Evolutionary conservation across 2,888 invertebrate genomes (phyloP).

Genomic region (Gisinianus flammeolus): DNA sequence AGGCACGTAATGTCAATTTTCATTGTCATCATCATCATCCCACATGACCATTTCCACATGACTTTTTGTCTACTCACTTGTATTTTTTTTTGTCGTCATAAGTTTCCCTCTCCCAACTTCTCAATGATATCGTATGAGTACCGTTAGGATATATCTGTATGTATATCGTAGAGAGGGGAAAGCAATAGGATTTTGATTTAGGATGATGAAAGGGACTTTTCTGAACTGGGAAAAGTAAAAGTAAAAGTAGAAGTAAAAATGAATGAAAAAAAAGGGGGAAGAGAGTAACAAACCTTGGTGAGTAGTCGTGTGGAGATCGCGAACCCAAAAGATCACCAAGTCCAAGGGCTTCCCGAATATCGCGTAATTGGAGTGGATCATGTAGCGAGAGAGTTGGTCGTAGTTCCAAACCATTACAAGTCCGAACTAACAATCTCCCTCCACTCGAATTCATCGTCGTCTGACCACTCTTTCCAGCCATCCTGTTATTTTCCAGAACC

Average conservation of each 20-base stretch:
- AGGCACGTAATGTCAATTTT: no score
- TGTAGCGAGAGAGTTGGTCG: slow-evolving; percentile 61
- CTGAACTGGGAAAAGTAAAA: neutral
- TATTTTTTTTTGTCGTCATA: no score
- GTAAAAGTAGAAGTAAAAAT: neutral
- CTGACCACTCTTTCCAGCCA: slow-evolving; percentile 55
- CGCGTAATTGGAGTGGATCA: slow-evolving; percentile 57
- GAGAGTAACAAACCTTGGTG: slow-evolving; percentile 49
- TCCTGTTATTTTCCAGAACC: slow-evolving; percentile 42
- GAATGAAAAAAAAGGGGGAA: neutral
- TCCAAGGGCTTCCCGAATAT: slow-evolving; percentile 57
- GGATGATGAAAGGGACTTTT: no score
- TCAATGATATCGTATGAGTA: no score
- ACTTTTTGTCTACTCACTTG: no score
- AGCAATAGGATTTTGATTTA: no score
- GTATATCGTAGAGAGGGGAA: no score
- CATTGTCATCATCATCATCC: no score
- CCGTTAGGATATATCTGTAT: no score
- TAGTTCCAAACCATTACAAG: slow-evolving; percentile 78
- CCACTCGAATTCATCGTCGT: slow-evolving; percentile 48
- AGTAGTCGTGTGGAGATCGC: slow-evolving; percentile 57
- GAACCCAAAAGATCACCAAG: slow-evolving; percentile 56
- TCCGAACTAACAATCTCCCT: slow-evolving; percentile 70
- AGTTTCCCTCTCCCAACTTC: no score
- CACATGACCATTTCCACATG: no score